phyloP scores from a whole-genome alignment of 2,113 vertebrate species.

The Felis catus region DNA sequence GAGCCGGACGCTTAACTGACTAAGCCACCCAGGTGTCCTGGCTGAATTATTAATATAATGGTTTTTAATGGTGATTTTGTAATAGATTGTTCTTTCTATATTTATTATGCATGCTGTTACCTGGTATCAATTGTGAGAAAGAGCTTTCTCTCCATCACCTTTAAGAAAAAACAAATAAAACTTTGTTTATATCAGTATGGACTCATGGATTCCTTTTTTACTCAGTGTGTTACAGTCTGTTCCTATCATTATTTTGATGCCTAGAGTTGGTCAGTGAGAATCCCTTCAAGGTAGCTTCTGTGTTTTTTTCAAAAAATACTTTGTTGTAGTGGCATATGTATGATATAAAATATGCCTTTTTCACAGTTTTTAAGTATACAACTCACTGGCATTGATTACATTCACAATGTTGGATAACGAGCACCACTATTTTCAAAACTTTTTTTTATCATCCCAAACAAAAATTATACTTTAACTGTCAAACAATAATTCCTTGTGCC shows the following conservation, averaged over 20 bases:
- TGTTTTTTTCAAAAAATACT: neutral
- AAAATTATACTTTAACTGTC: neutral
- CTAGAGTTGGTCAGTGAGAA: neutral
- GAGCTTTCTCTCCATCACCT: neutral
- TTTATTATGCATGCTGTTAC: neutral
- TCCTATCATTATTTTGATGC: neutral
- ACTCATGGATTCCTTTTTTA: neutral
- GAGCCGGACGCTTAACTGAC: too few species aligned
- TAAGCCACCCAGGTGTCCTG: neutral
- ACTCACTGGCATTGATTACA: neutral
- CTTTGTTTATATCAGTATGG: neutral
- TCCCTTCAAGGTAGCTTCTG: neutral
- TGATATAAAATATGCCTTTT: neutral
- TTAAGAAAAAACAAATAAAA: neutral
- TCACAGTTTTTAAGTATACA: neutral
- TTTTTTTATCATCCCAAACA: neutral
- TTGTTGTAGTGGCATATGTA: neutral
- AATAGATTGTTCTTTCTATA: neutral
- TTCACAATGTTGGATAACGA: neutral
- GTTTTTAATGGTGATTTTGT: neutral
- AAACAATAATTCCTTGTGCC: neutral
- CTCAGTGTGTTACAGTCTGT: neutral
- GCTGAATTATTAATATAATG: neutral
- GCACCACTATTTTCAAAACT: neutral
- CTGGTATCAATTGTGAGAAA: neutral